phyloP scores from a whole-genome alignment of 1,140 invertebrate species.

The Drosophila erecta region DNA sequence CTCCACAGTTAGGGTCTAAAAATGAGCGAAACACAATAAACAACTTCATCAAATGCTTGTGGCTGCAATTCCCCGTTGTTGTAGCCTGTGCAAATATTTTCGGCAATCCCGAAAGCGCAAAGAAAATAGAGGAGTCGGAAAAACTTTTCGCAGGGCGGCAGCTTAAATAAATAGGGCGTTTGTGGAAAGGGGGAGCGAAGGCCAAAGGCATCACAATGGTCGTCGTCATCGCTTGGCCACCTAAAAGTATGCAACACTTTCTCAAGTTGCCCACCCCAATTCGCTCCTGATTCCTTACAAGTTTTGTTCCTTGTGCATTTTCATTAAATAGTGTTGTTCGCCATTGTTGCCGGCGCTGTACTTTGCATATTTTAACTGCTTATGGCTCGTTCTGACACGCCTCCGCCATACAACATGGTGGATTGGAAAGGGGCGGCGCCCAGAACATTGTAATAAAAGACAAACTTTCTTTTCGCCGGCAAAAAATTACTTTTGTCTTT shows the following conservation, averaged over 20 bases:
- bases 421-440: conserved; percentile 1
- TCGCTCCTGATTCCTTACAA: conserved; percentile 40
- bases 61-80: conserved; percentile 41
- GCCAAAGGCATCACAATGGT: conserved; percentile 40
- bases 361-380: conserved; percentile 76
- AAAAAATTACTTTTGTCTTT: conserved; percentile 67
- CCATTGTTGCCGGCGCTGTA: conserved; percentile 41
- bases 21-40: conserved; percentile 45
- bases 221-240: conserved; percentile 36
- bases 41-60: conserved; percentile 74
- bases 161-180: conserved; percentile 67
- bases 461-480: conserved; percentile 52
- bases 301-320: conserved; percentile 59
- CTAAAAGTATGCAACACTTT: conserved; percentile 77
- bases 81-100: conserved; percentile 63
- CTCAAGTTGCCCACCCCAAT: conserved; percentile 32
- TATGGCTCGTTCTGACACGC: conserved; percentile 39
- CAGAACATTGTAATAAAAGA: conserved; percentile 73
- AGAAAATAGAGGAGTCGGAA: conserved; percentile 57
- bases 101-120: conserved; percentile 59
- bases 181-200: not conserved
- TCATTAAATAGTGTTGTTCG: conserved; percentile 73
- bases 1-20: conserved; percentile 12
- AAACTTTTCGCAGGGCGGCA: conserved; percentile 48
- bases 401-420: not conserved